Percentiles rank a stretch among this genome's conserved stretches.
Conservation (phyloP, 2,797 vertebrate genomes). For the Notoglanidium macrostoma region DNA sequence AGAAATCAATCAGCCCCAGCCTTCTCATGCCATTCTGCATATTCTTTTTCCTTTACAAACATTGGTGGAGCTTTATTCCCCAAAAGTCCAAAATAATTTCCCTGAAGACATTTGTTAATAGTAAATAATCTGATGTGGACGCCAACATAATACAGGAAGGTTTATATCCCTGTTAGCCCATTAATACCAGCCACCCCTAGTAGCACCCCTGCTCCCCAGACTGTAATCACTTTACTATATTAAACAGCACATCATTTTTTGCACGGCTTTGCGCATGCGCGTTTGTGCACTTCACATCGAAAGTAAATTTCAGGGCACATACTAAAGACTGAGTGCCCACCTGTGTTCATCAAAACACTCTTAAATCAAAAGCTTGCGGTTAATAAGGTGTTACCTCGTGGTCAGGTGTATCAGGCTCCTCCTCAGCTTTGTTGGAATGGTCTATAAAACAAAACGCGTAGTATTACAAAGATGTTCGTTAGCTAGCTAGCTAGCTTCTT, state of each 20-base stretch:
- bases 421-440: slow-evolving; percentile 64
- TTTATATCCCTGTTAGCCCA: neutral
- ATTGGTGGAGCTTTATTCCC: neutral
- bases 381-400: slow-evolving; percentile 61
- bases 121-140: neutral
- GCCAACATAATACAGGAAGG: neutral
- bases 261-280: neutral
- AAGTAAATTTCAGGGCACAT: neutral
- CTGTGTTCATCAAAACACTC: neutral
- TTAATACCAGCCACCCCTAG: too few species aligned
- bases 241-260: neutral
- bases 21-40: neutral
- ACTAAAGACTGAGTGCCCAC: neutral
- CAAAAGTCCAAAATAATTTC: neutral
- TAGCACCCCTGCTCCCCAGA: neutral
- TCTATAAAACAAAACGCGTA: slow-evolving; percentile 59
- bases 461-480: slow-evolving; percentile 16
- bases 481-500: slow-evolving; percentile 3
- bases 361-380: neutral
- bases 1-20: neutral
- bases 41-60: neutral
- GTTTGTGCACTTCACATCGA: neutral
- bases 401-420: slow-evolving; percentile 64
- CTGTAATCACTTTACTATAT: neutral
- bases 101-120: neutral